Conservation (phyloP, 2,113 vertebrate genomes). For the Lycocorax pyrrhopterus region DNA sequence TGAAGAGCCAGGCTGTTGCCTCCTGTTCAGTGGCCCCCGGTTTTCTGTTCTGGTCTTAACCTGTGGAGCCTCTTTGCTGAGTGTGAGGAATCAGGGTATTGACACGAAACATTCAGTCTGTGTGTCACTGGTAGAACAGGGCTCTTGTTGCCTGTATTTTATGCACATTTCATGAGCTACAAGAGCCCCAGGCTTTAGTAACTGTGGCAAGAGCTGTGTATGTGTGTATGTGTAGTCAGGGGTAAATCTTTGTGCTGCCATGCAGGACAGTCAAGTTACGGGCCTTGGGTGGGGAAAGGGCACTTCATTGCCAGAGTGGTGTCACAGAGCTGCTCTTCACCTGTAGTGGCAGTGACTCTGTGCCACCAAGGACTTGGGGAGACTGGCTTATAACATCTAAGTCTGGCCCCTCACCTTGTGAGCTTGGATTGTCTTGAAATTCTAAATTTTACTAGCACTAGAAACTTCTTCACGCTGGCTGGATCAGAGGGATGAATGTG, state of each 20-base stretch:
- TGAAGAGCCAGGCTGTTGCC: not conserved
- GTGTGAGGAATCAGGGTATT: not conserved
- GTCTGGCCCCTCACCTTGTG: not conserved
- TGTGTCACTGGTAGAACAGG: not conserved
- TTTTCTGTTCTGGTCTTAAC: not conserved
- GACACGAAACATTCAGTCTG: not conserved
- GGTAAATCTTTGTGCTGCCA: not conserved
- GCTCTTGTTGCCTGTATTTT: not conserved
- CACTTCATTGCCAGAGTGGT: not conserved
- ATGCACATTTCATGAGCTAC: not conserved
- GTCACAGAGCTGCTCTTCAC: not conserved
- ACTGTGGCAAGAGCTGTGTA: not conserved
- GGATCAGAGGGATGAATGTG: not conserved
- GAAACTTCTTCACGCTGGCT: not conserved
- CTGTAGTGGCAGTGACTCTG: rapidly evolving
- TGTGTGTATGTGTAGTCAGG: not conserved
- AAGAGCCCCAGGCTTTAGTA: not conserved
- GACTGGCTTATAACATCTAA: not conserved
- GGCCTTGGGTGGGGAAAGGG: not conserved
- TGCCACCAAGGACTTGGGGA: not conserved
- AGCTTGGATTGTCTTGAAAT: not conserved
- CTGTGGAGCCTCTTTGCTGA: not conserved
- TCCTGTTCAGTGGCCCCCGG: not conserved
- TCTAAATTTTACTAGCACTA: not conserved
- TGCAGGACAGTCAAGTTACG: not conserved